A percentile compares a stretch with the other conserved stretches of the same genome.
These are phyloP conservation scores for Acanthosoma haemorrhoidale DNA, from an alignment of 2,888 invertebrate species.

Conservation along the genomic window DNA sequence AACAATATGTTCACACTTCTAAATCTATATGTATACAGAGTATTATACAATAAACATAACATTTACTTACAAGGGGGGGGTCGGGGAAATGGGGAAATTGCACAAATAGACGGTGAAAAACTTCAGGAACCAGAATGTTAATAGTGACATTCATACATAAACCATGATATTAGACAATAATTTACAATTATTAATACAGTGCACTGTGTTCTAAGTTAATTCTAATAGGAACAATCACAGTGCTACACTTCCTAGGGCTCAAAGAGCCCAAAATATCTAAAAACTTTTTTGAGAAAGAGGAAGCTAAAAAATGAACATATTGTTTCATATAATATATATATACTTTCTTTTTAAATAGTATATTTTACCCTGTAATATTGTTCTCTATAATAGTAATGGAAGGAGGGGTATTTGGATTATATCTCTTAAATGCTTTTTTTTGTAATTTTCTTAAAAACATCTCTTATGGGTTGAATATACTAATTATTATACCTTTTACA, in stretches of 20 bases:
- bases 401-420: constrained; percentile 23
- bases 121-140: constrained; percentile 23
- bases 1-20: constrained; percentile 38
- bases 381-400: constrained; percentile 28
- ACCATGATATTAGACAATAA: background rate
- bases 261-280: constrained; percentile 21
- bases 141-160: constrained; percentile 28
- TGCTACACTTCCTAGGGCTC: constrained; percentile 22
- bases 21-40: constrained; percentile 38
- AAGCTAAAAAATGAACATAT: constrained; percentile 29
- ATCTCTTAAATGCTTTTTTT: constrained; percentile 24
- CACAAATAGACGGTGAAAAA: constrained; percentile 30
- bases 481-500: constrained; percentile 31
- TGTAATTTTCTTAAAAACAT: constrained; percentile 21
- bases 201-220: constrained; percentile 36
- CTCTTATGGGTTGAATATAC: constrained; percentile 12
- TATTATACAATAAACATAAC: constrained; percentile 39
- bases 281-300: constrained; percentile 25
- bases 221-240: constrained; percentile 39
- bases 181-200: constrained; percentile 26
- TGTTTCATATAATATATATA: constrained; percentile 18
- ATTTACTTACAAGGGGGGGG: constrained; percentile 36
- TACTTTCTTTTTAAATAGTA: constrained; percentile 31
- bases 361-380: constrained; percentile 37
- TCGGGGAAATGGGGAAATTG: constrained; percentile 33